These are phyloP conservation scores for Thunnus albacares DNA, from an alignment of 2,797 vertebrate genomes.

Conservation along the genomic window DNA sequence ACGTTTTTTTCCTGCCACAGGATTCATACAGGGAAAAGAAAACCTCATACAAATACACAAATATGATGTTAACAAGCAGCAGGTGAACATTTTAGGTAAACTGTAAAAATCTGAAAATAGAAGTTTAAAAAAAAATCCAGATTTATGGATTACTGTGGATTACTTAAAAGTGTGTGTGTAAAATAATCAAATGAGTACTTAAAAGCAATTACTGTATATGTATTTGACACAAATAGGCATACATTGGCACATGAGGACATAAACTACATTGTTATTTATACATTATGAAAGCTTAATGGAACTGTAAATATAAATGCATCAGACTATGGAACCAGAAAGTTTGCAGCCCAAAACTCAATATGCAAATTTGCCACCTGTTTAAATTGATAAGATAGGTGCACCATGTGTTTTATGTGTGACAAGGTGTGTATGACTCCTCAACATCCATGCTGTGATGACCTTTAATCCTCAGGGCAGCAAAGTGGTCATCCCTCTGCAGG, in stretches of 20 bases:
- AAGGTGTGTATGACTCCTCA: not conserved
- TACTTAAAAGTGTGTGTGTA: too few relatives aligned
- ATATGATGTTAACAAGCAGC: too few relatives aligned
- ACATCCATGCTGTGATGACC: not conserved
- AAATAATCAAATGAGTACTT: too few relatives aligned
- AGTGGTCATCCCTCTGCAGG: slow-evolving; percentile 70
- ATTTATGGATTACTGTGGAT: too few relatives aligned
- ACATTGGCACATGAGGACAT: not conserved
- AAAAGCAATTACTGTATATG: too few relatives aligned
- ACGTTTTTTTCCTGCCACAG: too few relatives aligned
- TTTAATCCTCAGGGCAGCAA: slow-evolving; percentile 62
- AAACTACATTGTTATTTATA: not conserved
- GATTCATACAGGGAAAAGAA: too few relatives aligned
- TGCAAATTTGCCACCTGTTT: not conserved
- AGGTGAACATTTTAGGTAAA: not conserved
- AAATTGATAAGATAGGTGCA: not conserved
- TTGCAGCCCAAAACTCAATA: not conserved
- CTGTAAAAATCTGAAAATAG: not conserved
- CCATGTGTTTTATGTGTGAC: not conserved
- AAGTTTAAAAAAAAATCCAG: too few relatives aligned
- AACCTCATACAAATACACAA: too few relatives aligned
- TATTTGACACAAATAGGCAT: not conserved
- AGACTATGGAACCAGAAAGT: not conserved
- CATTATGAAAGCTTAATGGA: not conserved
- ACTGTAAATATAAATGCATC: not conserved